Evolutionary conservation across 2,888 invertebrate genomes (phyloP).

Genomic region (Caradrina kadenii): DNA sequence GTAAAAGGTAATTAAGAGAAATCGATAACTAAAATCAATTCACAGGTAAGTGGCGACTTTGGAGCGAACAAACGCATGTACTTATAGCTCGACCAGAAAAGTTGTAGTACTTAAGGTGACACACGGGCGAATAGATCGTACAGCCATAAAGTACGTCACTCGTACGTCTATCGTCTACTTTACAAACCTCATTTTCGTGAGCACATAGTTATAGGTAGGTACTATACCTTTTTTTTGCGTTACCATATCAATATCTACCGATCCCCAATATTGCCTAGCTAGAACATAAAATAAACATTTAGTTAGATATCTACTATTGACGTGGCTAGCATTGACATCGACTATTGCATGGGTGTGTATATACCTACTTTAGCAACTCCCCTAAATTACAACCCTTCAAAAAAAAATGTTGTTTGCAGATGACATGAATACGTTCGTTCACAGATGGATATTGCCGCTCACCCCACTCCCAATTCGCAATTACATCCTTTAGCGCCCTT

Average conservation of each 20-base stretch:
- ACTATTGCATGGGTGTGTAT: slow-evolving; percentile 20
- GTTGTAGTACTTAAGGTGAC: no score
- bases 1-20: no score
- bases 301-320: slow-evolving; percentile 28
- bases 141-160: no score
- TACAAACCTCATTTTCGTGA: no score
- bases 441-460: slow-evolving; percentile 53
- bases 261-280: slow-evolving; percentile 8
- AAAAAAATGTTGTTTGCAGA: slow-evolving; percentile 53
- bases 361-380: slow-evolving; percentile 3
- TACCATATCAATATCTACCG: neutral
- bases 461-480: slow-evolving; percentile 45
- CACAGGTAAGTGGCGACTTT: no score
- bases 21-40: no score
- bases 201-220: neutral
- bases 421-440: slow-evolving; percentile 42
- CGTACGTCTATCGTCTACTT: no score
- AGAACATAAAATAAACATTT: slow-evolving; percentile 23
- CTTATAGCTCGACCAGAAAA: no score
- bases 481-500: slow-evolving; percentile 47
- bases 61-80: no score
- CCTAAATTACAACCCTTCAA: slow-evolving; percentile 31
- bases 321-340: slow-evolving; percentile 24
- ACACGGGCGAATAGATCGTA: no score
- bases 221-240: neutral